phyloP scores from a whole-genome alignment of 2,888 invertebrate species.

The Tenthredo amoena region DNA sequence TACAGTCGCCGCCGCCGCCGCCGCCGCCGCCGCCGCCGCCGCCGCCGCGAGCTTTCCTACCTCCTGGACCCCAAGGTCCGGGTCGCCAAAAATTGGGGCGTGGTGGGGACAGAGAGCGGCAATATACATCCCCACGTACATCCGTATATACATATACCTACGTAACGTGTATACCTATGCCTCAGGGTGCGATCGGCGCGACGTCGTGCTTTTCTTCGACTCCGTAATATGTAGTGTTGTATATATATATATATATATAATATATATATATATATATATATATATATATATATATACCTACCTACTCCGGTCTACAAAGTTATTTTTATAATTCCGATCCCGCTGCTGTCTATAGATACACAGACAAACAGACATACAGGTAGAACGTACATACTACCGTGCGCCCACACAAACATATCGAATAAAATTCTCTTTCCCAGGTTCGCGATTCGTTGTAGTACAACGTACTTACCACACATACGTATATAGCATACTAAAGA shows the following conservation, averaged over 20 bases:
- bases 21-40: background rate
- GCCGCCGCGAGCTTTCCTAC: constrained; percentile 33
- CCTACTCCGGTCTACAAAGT: background rate
- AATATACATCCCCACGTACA: constrained; percentile 5
- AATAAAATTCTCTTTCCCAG: background rate
- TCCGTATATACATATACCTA: background rate
- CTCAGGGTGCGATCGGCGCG: constrained; percentile 31
- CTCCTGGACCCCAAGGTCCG: constrained; percentile 31
- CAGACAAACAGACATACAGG: background rate
- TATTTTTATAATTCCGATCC: constrained; percentile 1
- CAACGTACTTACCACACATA: background rate
- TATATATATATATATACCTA: background rate
- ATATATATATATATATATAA: background rate
- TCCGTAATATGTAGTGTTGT: background rate
- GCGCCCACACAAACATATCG: background rate
- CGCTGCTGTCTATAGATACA: background rate
- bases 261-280: no score
- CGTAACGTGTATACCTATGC: background rate
- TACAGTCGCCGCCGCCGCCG: background rate
- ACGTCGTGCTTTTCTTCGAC: background rate
- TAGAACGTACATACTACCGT: background rate
- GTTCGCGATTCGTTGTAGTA: background rate
- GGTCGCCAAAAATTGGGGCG: constrained; percentile 43
- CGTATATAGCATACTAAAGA: background rate
- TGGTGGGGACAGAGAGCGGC: constrained; percentile 30